Base-by-base conservation (phyloP, 2,113 vertebrate genomes). In the Dasyurus viverrinus region DNA sequence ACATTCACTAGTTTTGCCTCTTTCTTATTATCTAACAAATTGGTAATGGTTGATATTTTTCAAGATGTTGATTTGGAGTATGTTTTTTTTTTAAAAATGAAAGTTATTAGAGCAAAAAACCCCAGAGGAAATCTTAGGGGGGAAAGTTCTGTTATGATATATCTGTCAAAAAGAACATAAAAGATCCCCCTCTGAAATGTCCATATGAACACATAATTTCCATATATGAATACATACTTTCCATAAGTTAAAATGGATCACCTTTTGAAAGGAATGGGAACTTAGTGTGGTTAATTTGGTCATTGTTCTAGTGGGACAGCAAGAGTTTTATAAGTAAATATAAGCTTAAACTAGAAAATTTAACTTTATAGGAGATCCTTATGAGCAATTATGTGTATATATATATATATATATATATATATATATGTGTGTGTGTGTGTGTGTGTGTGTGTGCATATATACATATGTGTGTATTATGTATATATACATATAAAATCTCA, bases 251-350 rank as follows among this genome's bases (percentile, higher is more conserved):
- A 54, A 22, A 95, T 84, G 23, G 0, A 23, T 95, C 24, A 89
- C 42, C 68, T 93, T 91, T 22, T 90, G 27, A 95, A 96, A 95
- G 57, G n/a, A 93, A 25, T 84, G 89, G 89, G 93, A 94, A 68
- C 0, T 53, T 54, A 55, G 90, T 57, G 36, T 84, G 0, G 4
- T 48, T 25, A 25, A 68, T 92, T 46, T 6, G 22, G 2, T 23
- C 96, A 84, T 42, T 42, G 68, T 8, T n/a, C 16, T 42, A 84
- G 30, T 16, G 12, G 30, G 60, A 16, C 36, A n/a, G 30, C 30
- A 93, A 89, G 84, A 25, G 16, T 4, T 91, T 4, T 46, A 92
- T 95, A 54, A 4, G 53, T 84, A 94, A 95, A 91, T 92, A 53
- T 8, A n/a, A 53, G 55, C 60, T 95, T 91, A 93, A 91, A 89